Percentiles rank a stretch among this genome's conserved stretches.
phyloP scores from a whole-genome alignment of 2,113 vertebrate genomes.

The Hippopotamus amphibius region DNA sequence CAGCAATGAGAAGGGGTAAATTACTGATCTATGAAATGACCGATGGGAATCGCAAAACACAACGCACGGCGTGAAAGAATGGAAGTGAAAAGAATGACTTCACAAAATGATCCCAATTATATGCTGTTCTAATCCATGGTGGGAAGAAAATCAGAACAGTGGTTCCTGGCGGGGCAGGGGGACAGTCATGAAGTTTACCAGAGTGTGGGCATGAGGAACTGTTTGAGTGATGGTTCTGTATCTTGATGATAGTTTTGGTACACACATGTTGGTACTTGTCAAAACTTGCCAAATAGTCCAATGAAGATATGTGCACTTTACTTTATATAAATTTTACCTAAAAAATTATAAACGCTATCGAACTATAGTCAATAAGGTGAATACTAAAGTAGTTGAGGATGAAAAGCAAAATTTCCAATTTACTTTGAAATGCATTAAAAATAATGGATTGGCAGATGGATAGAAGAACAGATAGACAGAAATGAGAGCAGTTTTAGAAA shows the following conservation, averaged over 20 bases:
- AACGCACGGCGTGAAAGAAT: background rate
- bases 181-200: background rate
- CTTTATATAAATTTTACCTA: background rate
- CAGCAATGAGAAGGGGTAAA: background rate
- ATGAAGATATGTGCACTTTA: background rate
- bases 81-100: background rate
- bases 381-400: background rate
- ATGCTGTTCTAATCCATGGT: background rate
- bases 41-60: background rate
- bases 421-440: background rate
- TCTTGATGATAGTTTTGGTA: background rate
- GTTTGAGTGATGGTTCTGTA: background rate
- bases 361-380: background rate
- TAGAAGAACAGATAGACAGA: background rate
- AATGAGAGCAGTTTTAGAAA: background rate
- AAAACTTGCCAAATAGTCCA: background rate
- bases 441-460: background rate
- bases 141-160: background rate
- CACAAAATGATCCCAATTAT: background rate
- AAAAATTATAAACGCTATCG: background rate
- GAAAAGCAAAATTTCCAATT: background rate
- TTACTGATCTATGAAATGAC: background rate
- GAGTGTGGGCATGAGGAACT: accelerated
- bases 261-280: background rate
- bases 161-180: background rate